A percentile compares a stretch with the other conserved stretches of the same genome.
phyloP scores from a whole-genome alignment of 2,797 vertebrate genomes.

The Bucorvus abyssinicus region DNA sequence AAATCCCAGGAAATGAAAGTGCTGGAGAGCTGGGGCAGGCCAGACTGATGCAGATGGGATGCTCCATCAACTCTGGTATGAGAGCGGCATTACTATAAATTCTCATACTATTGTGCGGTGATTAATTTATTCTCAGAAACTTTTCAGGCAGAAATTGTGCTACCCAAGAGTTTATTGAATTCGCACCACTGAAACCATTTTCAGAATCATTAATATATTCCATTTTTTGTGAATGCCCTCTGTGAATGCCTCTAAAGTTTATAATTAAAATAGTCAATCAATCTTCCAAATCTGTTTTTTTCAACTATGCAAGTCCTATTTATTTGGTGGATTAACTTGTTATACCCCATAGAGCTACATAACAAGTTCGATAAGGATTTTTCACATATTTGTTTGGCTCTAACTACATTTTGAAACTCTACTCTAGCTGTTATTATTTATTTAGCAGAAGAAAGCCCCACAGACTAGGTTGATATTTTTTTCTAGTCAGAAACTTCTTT shows the following conservation, averaged over 20 bases:
- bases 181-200: not conserved
- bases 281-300: not conserved
- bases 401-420: not conserved
- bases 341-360: not conserved
- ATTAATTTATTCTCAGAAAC: not conserved
- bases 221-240: not conserved
- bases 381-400: not conserved
- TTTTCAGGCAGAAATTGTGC: not conserved
- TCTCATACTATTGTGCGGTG: not conserved
- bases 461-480: not conserved
- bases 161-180: not conserved
- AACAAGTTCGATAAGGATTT: not conserved
- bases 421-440: not conserved
- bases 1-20: not conserved
- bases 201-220: not conserved
- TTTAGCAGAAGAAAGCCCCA: not conserved
- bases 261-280: not conserved
- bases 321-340: not conserved
- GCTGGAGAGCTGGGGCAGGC: not conserved
- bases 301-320: not conserved
- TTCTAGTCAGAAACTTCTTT: not conserved
- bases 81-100: not conserved
- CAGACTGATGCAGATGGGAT: not conserved
- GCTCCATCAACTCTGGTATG: not conserved
- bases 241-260: not conserved